Evolutionary conservation across 1,140 invertebrate species (phyloP).

Genomic region (Diorhabda sublineata): DNA sequence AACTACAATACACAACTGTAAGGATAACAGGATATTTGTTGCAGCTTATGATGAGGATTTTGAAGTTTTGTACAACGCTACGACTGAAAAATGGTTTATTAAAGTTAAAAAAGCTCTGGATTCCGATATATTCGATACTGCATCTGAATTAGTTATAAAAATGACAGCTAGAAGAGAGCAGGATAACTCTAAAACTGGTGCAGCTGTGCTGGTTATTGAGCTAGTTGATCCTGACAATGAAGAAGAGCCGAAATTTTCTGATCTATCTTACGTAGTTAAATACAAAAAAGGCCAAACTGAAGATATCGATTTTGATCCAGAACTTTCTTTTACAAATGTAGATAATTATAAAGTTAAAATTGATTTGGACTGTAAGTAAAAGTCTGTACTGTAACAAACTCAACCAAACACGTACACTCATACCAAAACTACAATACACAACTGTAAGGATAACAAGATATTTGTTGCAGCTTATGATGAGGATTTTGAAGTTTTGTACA

Average conservation of each 20-base stretch:
- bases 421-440: too few species aligned
- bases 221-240: not conserved
- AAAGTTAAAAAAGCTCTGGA: not conserved
- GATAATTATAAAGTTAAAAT: not conserved
- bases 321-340: not conserved
- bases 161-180: constrained; percentile 19
- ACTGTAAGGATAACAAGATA: too few species aligned
- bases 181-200: constrained; percentile 1
- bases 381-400: too few species aligned
- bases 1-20: too few species aligned
- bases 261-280: constrained; percentile 14
- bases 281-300: constrained; percentile 3
- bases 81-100: too few species aligned
- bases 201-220: constrained; percentile 21
- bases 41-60: too few species aligned
- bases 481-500: too few species aligned
- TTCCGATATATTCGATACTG: constrained; percentile 3
- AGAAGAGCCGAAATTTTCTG: constrained; percentile 8
- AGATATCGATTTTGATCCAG: not conserved
- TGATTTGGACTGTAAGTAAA: not conserved
- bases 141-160: constrained; percentile 15
- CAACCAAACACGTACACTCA: too few species aligned
- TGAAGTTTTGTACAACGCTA: too few species aligned
- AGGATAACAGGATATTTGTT: too few species aligned
- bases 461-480: too few species aligned